phyloP scores from a whole-genome alignment of 2,797 vertebrate genomes.

The Acridotheres tristis region DNA sequence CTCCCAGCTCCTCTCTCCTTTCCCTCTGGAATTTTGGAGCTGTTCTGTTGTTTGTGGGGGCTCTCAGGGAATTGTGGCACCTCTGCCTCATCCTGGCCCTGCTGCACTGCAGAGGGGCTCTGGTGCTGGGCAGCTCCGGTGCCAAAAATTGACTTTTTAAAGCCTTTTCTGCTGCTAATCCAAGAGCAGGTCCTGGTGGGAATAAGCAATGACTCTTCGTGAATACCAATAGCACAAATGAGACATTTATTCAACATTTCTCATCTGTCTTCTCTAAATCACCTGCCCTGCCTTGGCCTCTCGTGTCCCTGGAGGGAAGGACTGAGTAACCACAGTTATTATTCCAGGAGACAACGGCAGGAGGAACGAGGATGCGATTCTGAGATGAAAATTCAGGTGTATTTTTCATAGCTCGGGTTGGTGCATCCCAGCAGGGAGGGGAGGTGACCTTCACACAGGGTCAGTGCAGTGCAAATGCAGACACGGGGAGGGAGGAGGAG shows the following conservation, averaged over 20 bases:
- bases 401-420: background rate
- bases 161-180: background rate
- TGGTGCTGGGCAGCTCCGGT: background rate
- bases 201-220: background rate
- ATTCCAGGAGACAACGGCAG: background rate
- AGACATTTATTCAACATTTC: background rate
- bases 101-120: background rate
- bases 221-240: background rate
- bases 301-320: background rate
- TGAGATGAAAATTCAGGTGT: background rate
- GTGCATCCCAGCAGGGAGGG: background rate
- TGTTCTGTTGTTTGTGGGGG: background rate
- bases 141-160: background rate
- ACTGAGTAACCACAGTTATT: background rate
- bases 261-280: slow-evolving; percentile 15
- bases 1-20: background rate
- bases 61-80: background rate
- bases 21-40: background rate
- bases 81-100: background rate
- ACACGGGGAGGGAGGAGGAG: background rate
- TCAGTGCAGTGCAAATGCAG: background rate
- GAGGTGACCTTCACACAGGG: background rate
- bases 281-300: background rate
- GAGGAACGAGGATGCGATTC: background rate
- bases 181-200: background rate